Evolutionary conservation across 2,888 invertebrate genomes (phyloP), one percentile per base, ranked within the genome.

Genomic region (Sclerodermus sp.): DNA sequence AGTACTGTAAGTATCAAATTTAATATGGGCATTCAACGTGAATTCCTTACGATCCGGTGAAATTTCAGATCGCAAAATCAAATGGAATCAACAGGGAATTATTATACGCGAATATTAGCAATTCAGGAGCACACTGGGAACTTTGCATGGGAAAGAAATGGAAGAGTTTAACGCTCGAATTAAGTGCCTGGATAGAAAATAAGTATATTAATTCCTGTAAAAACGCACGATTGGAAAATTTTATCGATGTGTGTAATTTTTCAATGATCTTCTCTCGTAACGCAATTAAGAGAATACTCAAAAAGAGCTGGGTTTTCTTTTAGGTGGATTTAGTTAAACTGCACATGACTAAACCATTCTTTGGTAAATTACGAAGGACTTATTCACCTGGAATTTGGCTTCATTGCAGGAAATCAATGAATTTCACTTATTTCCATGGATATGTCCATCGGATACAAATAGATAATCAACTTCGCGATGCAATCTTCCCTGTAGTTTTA

Each of bases 281-380:
- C 15, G 13, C 1, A 29, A 44, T 34, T 38, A n/a, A n/a, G n/a
- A n/a, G n/a, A n/a, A n/a, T n/a, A n/a, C n/a, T 9, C 34, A 8
- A 16, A 10, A 34, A 34, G n/a, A n/a, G n/a, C n/a, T n/a, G n/a
- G n/a, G n/a, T 43, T 38, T 34, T 39, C 8, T 59, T 62, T 8
- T 80, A 91, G 81, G 87, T 91, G 47, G 91, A 92, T 71, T 84
- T 93, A 60, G 85, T 86, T 43, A 90, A 88, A 74, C 91, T 93
- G 91, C 88, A 88, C 64, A 91, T 93, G 89, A 86, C 89, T 0
- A 90, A 90, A 73, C 92, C 93, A 0, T 91, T 91, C 77, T 90
- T 88, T 68, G 90, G 91, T 0, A 89, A 89, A 67, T 74, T 93
- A 17, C 78, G 88, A 37, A 81, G 93, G 36, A 86, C 84, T 0